A percentile compares a stretch with the other conserved stretches of the same genome.
These are phyloP conservation scores for Platysteira castanea DNA, from an alignment of 2,113 vertebrate genomes.

Conservation along the genomic window DNA sequence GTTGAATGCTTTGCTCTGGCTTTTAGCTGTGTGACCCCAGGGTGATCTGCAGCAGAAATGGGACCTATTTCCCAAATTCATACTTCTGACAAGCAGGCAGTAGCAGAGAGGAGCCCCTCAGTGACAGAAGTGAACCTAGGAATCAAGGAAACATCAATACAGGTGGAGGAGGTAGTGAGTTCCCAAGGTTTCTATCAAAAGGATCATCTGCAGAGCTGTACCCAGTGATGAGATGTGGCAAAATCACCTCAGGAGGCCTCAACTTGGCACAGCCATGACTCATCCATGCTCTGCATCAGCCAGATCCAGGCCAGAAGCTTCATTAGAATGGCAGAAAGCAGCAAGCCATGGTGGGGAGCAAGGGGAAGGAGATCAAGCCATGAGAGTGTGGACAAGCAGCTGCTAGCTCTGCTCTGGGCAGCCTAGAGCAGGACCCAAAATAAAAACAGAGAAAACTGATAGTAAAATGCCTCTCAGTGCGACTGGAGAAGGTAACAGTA, in stretches of 20 bases:
- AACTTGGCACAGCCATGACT: background rate
- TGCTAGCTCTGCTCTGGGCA: background rate
- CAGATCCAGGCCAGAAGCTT: background rate
- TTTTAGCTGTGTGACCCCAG: background rate
- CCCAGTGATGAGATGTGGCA: background rate
- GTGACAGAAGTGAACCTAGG: background rate
- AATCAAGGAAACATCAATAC: background rate
- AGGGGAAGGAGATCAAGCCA: background rate
- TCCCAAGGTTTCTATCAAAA: background rate
- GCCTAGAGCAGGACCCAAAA: background rate
- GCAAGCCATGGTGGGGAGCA: background rate
- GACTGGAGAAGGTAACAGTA: background rate
- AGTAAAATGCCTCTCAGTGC: background rate
- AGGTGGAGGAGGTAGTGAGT: background rate
- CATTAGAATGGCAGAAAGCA: background rate
- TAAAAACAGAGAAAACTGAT: background rate
- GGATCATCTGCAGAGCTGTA: background rate
- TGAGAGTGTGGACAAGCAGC: background rate
- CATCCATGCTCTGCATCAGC: background rate
- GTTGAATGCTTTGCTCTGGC: fast-evolving
- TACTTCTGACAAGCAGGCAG: background rate
- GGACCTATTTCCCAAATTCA: background rate
- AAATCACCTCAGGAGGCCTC: background rate
- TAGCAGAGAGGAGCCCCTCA: background rate
- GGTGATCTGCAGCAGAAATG: background rate